Evolutionary conservation across 1,140 invertebrate species (phyloP).

Genomic region (Pantala flavescens): DNA sequence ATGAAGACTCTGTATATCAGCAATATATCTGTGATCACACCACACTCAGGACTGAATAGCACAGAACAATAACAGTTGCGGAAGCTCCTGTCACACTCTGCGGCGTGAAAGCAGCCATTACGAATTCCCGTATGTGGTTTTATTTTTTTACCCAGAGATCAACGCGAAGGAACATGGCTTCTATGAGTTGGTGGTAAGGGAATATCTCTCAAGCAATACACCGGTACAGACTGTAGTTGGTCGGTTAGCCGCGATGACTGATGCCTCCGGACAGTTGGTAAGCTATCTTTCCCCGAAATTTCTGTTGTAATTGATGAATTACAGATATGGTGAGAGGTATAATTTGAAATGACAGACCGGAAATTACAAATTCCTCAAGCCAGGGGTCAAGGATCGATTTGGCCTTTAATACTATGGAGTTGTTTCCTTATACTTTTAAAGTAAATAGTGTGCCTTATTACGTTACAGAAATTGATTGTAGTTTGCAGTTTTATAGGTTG

Average conservation of each 20-base stretch:
- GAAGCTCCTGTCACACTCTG: conserved; percentile 2
- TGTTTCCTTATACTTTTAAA: not conserved
- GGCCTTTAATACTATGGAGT: not conserved
- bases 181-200: not conserved
- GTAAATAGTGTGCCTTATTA: too few relatives aligned
- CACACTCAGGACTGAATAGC: not conserved
- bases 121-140: not conserved
- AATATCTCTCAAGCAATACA: not conserved
- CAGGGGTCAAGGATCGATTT: conserved; percentile 3
- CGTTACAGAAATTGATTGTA: too few relatives aligned
- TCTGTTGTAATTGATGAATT: too few relatives aligned
- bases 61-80: not conserved
- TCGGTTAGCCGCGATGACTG: not conserved
- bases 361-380: not conserved
- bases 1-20: not conserved
- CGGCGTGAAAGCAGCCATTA: conserved; percentile 3
- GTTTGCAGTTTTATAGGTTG: too few relatives aligned
- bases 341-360: not conserved
- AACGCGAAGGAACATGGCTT: not conserved
- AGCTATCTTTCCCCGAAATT: not conserved
- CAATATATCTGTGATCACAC: not conserved
- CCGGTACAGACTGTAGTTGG: not conserved
- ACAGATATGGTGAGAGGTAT: not conserved
- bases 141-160: not conserved
- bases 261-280: not conserved